Conservation (phyloP, 2,113 vertebrate species). For the Paratilapia polleni region DNA sequence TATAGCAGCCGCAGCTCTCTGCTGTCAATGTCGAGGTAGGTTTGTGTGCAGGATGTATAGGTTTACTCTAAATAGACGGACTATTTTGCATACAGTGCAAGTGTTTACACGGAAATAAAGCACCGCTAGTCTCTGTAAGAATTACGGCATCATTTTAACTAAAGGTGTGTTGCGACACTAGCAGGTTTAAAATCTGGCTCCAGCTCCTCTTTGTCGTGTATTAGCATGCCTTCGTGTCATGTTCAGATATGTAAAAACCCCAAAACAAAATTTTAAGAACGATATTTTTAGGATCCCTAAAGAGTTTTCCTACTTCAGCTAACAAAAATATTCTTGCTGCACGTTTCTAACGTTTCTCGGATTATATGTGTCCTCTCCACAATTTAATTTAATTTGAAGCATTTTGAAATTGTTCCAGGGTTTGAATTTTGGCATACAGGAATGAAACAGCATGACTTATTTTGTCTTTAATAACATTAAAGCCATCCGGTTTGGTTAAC, state of each 20-base stretch:
- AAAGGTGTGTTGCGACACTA: not conserved
- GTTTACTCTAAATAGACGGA: not conserved
- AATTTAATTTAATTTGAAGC: too few relatives aligned
- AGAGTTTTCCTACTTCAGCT: too few relatives aligned
- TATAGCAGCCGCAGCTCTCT: not conserved
- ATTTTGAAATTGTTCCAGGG: not conserved
- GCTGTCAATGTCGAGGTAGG: slow-evolving; percentile 18
- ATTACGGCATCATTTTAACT: not conserved
- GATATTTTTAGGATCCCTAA: too few relatives aligned
- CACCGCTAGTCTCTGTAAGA: not conserved
- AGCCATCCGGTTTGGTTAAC: not conserved
- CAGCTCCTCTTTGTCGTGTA: not conserved
- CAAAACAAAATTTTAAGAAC: too few relatives aligned
- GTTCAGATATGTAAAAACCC: too few relatives aligned
- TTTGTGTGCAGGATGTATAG: not conserved
- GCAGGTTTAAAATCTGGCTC: not conserved
- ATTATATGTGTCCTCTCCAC: not conserved
- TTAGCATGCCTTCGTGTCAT: slow-evolving; percentile 2
- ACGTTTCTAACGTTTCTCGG: not conserved
- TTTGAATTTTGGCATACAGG: not conserved
- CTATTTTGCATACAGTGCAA: not conserved
- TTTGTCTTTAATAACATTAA: not conserved
- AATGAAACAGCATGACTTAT: not conserved
- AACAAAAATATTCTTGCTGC: not conserved
- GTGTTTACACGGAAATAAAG: not conserved